A percentile compares a stretch with the other conserved stretches of the same genome.
These are phyloP conservation scores for Spodoptera exigua DNA, from an alignment of 2,888 invertebrate species.

Conservation along the genomic window DNA sequence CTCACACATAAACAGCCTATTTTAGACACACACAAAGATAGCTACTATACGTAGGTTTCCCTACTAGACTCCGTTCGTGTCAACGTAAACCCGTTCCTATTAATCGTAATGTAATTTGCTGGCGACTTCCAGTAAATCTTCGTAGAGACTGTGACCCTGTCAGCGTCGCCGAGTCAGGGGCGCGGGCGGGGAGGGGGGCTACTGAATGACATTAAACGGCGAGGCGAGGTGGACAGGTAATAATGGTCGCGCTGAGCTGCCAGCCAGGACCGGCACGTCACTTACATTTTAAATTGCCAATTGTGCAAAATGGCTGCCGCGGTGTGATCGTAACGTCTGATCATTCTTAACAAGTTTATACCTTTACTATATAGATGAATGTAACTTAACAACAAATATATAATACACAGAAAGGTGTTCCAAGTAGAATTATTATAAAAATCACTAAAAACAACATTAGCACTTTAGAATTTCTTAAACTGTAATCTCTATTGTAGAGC, in stretches of 20 bases:
- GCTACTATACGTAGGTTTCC: too few relatives aligned
- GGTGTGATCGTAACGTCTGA: too few relatives aligned
- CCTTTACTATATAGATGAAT: too few relatives aligned
- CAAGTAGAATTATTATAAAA: too few relatives aligned
- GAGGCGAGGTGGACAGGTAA: conserved; percentile 41
- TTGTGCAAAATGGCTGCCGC: too few relatives aligned
- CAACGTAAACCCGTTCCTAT: conserved; percentile 5
- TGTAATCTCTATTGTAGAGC: conserved; percentile 10
- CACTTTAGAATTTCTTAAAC: neutral
- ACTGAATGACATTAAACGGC: conserved; percentile 43
- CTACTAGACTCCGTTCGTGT: neutral
- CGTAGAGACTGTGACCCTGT: conserved; percentile 31
- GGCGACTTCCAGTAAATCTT: conserved; percentile 36
- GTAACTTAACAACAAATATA: too few relatives aligned
- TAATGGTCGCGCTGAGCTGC: conserved; percentile 39
- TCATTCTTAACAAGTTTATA: too few relatives aligned
- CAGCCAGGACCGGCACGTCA: conserved; percentile 20
- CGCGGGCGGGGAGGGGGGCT: neutral
- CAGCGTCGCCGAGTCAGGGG: conserved; percentile 8
- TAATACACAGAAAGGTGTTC: too few relatives aligned
- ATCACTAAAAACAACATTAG: neutral
- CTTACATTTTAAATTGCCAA: conserved; percentile 5
- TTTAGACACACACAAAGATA: too few relatives aligned
- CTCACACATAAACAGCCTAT: too few relatives aligned
- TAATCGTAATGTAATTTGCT: conserved; percentile 27